Conservation (phyloP, 1,140 invertebrate species). For the Macrocentrus cingulum region DNA sequence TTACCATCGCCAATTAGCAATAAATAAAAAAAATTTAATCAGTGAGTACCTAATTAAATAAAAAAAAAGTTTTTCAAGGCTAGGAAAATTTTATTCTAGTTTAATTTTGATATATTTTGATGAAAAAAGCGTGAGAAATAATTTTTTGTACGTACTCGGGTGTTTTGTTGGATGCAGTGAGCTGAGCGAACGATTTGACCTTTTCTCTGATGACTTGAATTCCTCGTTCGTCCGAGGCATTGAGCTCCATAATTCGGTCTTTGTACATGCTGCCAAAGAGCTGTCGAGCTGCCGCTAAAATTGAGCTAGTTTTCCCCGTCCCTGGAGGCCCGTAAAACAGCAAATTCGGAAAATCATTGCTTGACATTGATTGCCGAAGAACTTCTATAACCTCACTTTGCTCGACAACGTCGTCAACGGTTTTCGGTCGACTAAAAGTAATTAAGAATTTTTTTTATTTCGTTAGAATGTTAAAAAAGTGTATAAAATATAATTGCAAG, state of each 20-base stretch:
- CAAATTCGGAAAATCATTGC: slow-evolving; percentile 90
- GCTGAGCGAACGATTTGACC: slow-evolving; percentile 91
- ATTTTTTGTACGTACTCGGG: slow-evolving; percentile 85
- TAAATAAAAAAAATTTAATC: too few species aligned
- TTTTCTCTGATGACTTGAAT: slow-evolving; percentile 97
- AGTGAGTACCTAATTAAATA: too few species aligned
- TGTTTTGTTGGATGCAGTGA: slow-evolving; percentile 74
- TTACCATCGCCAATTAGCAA: too few species aligned
- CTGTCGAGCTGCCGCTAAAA: slow-evolving; percentile 90
- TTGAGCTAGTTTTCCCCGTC: slow-evolving; percentile 98
- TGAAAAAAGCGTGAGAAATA: too few species aligned
- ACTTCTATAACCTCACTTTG: slow-evolving; percentile 96
- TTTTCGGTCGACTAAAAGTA: slow-evolving; percentile 79
- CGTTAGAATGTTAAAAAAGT: too few species aligned
- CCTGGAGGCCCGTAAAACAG: slow-evolving; percentile 99
- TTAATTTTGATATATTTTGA: too few species aligned
- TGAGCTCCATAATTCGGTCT: slow-evolving; percentile 87
- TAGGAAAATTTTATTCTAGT: too few species aligned
- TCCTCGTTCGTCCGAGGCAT: slow-evolving; percentile 98
- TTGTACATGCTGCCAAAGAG: slow-evolving; percentile 86
- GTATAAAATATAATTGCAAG: too few species aligned
- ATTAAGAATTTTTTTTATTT: too few species aligned
- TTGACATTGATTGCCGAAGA: slow-evolving; percentile 79
- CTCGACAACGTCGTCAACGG: slow-evolving; percentile 93
- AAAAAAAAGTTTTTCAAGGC: too few species aligned